These are phyloP conservation scores for Tachyglossus aculeatus DNA, from an alignment of 2,797 vertebrate genomes.

Conservation along the genomic window DNA sequence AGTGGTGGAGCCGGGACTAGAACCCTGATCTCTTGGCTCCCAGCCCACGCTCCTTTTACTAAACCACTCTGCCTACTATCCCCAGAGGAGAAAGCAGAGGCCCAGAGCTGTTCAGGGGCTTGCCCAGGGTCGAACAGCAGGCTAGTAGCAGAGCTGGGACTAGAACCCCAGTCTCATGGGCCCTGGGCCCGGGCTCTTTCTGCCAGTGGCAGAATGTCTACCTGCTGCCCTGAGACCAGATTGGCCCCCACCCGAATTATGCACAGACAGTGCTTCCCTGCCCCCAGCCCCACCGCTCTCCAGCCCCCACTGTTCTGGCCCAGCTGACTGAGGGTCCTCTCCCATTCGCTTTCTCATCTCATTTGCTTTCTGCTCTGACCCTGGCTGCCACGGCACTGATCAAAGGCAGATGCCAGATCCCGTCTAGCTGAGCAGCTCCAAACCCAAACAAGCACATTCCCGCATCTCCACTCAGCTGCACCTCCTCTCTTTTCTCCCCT, in stretches of 20 bases:
- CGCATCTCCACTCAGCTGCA: constrained; percentile 33
- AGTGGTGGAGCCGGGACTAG: not conserved
- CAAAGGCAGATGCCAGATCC: constrained; percentile 66
- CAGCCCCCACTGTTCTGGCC: constrained; percentile 13
- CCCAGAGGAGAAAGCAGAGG: too few relatives aligned
- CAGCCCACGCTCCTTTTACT: not conserved
- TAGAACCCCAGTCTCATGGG: not conserved
- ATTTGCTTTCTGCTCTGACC: constrained; percentile 74
- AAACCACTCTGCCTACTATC: not conserved
- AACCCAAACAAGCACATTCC: constrained; percentile 63
- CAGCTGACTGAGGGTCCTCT: constrained; percentile 44
- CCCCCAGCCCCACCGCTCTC: not conserved
- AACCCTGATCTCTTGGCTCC: not conserved
- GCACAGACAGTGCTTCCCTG: not conserved
- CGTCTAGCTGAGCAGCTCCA: constrained; percentile 41
- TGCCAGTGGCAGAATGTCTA: not conserved
- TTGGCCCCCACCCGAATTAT: constrained; percentile 13
- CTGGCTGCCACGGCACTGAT: constrained; percentile 69
- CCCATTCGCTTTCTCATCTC: constrained; percentile 64
- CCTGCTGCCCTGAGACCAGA: not conserved
- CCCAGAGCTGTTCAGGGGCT: too few relatives aligned
- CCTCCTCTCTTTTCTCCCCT: not conserved
- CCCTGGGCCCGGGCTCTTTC: not conserved
- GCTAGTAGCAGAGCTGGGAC: not conserved
- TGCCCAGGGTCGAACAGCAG: too few relatives aligned